Conservation (phyloP, 2,888 invertebrate species). For the Autographa pulchrina region DNA sequence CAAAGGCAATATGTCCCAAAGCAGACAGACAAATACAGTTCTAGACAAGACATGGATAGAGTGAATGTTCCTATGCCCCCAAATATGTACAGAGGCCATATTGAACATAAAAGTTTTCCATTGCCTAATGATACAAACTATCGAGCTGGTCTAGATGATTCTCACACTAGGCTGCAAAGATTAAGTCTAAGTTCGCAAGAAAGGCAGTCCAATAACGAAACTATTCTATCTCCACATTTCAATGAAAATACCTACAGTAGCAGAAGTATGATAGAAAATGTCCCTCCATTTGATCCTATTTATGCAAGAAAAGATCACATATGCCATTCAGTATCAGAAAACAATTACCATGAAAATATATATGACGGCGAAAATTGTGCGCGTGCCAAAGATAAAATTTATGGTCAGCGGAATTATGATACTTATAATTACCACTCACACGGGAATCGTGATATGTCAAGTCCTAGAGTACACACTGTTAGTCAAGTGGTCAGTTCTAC, state of each 20-base stretch:
- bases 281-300: slow-evolving; percentile 76
- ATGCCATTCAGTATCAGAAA: slow-evolving; percentile 76
- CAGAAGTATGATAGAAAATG: slow-evolving; percentile 74
- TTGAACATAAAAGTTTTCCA: slow-evolving; percentile 76
- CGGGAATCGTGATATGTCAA: slow-evolving; percentile 76
- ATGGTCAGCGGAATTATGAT: slow-evolving; percentile 82
- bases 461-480: slow-evolving; percentile 82
- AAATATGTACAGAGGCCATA: slow-evolving; percentile 73
- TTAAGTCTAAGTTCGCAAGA: slow-evolving; percentile 83
- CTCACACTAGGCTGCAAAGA: slow-evolving; percentile 80
- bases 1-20: slow-evolving; percentile 74
- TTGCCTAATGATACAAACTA: slow-evolving; percentile 76
- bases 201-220: slow-evolving; percentile 78
- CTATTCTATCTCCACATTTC: slow-evolving; percentile 77
- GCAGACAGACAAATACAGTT: slow-evolving; percentile 80
- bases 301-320: slow-evolving; percentile 80
- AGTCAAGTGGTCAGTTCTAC: slow-evolving; percentile 86
- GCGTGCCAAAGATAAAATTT: slow-evolving; percentile 82
- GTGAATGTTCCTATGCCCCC: slow-evolving; percentile 69
- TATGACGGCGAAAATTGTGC: slow-evolving; percentile 81
- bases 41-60: slow-evolving; percentile 79
- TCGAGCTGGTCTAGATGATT: slow-evolving; percentile 76
- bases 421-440: slow-evolving; percentile 82
- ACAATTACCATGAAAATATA: slow-evolving; percentile 80
- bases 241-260: slow-evolving; percentile 74